Conservation (phyloP, 1,140 invertebrate genomes). For the Hylyphantes graminicola region DNA sequence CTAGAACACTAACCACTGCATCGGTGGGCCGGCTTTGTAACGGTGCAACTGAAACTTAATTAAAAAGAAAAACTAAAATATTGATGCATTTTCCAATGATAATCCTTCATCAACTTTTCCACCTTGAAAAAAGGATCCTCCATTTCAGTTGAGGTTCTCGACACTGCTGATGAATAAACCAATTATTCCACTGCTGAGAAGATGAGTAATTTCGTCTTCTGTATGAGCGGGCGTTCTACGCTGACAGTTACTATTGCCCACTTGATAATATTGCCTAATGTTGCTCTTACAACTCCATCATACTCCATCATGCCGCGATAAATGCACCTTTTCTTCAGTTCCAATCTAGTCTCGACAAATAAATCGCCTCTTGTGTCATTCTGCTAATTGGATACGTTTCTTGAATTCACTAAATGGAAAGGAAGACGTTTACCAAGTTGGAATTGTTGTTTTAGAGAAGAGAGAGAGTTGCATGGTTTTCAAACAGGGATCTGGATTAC, state of each 20-base stretch:
- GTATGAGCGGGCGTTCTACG: constrained; percentile 13
- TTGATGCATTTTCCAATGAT: too few relatives aligned
- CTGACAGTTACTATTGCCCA: constrained; percentile 32
- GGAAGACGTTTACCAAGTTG: not conserved
- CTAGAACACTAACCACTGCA: too few relatives aligned
- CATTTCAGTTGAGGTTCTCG: constrained; percentile 2
- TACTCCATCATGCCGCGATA: constrained; percentile 38
- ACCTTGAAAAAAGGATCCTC: not conserved
- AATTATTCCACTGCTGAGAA: constrained; percentile 38
- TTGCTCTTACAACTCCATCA: constrained; percentile 39
- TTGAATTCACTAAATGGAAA: not conserved
- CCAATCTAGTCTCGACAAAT: constrained; percentile 6
- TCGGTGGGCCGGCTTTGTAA: too few relatives aligned
- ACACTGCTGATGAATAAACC: constrained; percentile 35
- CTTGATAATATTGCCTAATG: constrained; percentile 27
- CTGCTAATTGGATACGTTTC: constrained; percentile 34
- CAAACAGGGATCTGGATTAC: too few relatives aligned
- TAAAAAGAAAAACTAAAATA: too few relatives aligned
- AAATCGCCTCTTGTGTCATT: constrained; percentile 27
- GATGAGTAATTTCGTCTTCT: constrained; percentile 26
- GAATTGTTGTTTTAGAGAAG: too few relatives aligned
- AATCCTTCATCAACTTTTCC: not conserved
- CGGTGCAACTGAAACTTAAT: too few relatives aligned
- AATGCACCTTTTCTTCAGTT: not conserved
- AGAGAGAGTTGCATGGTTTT: too few relatives aligned